phyloP scores from a whole-genome alignment of 2,888 invertebrate species.

The Sphaerophoria taeniata region DNA sequence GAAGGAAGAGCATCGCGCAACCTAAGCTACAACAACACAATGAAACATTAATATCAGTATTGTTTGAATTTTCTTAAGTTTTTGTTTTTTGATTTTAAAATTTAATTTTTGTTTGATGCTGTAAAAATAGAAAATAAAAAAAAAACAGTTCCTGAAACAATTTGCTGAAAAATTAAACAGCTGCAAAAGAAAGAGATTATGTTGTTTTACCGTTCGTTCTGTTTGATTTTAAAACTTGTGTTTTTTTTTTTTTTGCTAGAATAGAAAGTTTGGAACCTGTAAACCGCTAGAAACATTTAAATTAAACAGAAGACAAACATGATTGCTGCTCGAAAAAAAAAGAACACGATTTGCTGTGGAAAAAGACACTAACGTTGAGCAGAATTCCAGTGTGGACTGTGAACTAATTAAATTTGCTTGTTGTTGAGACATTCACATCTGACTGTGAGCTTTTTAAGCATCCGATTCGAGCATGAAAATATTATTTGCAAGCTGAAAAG shows the following conservation, averaged over 20 bases:
- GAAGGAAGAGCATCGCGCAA: conserved; percentile 76
- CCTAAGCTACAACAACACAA: conserved; percentile 86
- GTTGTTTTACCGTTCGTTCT: conserved; percentile 52
- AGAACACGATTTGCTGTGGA: not conserved
- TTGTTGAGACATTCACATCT: no score
- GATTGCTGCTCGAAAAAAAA: conserved; percentile 26
- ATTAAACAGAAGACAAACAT: conserved; percentile 67
- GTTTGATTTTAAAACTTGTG: not conserved
- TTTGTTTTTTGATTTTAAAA: conserved; percentile 44
- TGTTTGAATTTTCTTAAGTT: conserved; percentile 50
- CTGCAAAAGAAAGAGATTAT: conserved; percentile 65
- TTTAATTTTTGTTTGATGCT: conserved; percentile 62
- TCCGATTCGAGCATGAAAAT: no score
- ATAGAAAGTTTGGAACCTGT: conserved; percentile 58
- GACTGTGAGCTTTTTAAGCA: no score
- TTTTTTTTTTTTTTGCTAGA: conserved; percentile 26
- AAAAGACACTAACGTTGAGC: no score
- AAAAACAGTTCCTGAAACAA: conserved; percentile 73
- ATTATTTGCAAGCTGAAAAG: no score
- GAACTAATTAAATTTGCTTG: conserved; percentile 11
- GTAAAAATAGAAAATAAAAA: conserved; percentile 72
- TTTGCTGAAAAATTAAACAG: conserved; percentile 73
- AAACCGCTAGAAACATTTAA: conserved; percentile 49
- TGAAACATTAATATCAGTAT: conserved; percentile 76
- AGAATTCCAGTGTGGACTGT: conserved; percentile 22